Evolutionary conservation across 2,113 vertebrate species (phyloP).

Genomic region (Anhinga anhinga): DNA sequence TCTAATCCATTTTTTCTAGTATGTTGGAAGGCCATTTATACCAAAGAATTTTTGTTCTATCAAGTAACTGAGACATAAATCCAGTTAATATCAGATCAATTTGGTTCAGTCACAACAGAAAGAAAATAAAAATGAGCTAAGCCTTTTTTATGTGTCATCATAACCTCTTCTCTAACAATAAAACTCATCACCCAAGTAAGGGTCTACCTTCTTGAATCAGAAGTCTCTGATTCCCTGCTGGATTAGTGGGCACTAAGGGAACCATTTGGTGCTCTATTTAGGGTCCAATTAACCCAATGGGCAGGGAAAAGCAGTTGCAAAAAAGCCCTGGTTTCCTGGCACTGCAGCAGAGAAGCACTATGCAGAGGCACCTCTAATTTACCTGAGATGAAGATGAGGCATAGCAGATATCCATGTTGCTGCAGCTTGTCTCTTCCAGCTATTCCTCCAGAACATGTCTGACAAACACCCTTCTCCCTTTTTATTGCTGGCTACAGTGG

Average conservation of each 20-base stretch:
- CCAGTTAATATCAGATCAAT: not conserved
- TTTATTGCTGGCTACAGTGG: not conserved
- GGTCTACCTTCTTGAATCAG: not conserved
- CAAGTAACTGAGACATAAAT: not conserved
- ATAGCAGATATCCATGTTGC: not conserved
- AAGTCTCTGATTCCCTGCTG: not conserved
- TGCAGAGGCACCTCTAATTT: not conserved
- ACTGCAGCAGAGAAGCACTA: not conserved
- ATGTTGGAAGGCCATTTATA: not conserved
- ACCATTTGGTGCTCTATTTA: not conserved
- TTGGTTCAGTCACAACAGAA: not conserved
- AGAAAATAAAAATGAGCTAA: not conserved
- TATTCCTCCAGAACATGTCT: not conserved
- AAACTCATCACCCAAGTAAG: not conserved
- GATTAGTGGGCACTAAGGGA: not conserved
- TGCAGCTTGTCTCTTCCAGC: not conserved
- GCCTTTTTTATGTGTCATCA: not conserved
- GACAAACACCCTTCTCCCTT: not conserved
- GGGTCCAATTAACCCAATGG: not conserved
- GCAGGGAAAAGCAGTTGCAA: not conserved
- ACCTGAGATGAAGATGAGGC: not conserved
- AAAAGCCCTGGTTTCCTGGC: not conserved
- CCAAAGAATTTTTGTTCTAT: constrained; percentile 7
- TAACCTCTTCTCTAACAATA: not conserved
- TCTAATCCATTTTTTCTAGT: not conserved